Percentiles rank a stretch among this genome's conserved stretches.
Evolutionary conservation across 2,113 vertebrate species (phyloP).

Genomic region (Vidua macroura): DNA sequence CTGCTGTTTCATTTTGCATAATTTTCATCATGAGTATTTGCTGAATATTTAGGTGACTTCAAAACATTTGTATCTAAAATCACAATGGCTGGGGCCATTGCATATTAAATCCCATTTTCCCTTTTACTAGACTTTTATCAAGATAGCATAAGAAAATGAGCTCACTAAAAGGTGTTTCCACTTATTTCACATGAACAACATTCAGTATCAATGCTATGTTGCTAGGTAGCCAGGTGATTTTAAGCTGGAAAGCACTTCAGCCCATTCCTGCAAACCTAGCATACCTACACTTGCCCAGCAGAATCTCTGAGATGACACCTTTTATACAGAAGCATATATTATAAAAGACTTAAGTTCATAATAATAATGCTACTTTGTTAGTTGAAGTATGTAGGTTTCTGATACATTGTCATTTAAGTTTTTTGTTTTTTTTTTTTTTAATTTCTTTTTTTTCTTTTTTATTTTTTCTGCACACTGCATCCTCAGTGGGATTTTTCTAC

Average conservation of each 20-base stretch:
- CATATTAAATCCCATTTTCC: neutral
- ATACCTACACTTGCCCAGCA: neutral
- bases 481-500: neutral
- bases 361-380: neutral
- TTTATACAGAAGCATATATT: neutral
- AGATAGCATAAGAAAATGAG: neutral
- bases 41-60: neutral
- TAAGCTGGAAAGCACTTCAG: neutral
- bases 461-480: neutral
- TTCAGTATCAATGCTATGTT: neutral
- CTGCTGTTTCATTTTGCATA: neutral
- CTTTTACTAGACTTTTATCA: neutral
- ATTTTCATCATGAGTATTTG: neutral
- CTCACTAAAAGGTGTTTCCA: neutral
- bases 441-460: neutral
- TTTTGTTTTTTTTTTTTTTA: neutral
- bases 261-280: neutral
- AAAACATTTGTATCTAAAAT: neutral
- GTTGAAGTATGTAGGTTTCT: neutral
- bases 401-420: neutral
- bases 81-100: neutral
- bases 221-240: constrained; percentile 37
- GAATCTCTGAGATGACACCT: neutral
- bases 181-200: neutral
- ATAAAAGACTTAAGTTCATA: neutral